Evolutionary conservation across 2,797 vertebrate species (phyloP).

Genomic region (Clarias pachynema): DNA sequence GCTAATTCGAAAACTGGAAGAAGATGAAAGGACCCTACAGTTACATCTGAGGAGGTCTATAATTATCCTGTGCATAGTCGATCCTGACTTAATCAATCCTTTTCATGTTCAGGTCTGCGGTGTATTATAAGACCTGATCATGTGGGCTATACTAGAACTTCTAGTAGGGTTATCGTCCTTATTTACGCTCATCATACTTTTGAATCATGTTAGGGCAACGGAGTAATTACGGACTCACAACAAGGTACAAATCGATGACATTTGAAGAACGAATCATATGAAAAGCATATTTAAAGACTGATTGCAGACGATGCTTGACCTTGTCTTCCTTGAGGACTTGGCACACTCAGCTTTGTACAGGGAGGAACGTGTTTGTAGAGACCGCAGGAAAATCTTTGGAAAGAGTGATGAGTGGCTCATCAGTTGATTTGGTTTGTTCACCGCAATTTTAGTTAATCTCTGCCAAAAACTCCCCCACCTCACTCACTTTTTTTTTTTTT

Average conservation of each 20-base stretch:
- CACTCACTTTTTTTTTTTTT: neutral
- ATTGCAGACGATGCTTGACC: neutral
- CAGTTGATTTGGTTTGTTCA: conserved; percentile 10
- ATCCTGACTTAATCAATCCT: conserved; percentile 2
- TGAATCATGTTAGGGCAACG: neutral
- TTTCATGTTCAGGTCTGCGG: conserved; percentile 24
- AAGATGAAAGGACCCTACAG: conserved; percentile 7
- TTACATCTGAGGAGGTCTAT: neutral
- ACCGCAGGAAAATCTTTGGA: neutral
- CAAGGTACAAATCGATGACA: neutral
- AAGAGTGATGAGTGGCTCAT: conserved; percentile 1
- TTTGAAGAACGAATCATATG: neutral
- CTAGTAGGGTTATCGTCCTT: neutral
- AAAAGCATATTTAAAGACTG: conserved; percentile 6
- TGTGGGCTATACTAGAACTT: neutral
- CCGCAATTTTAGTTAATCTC: neutral
- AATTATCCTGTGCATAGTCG: conserved; percentile 1
- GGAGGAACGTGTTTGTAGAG: neutral
- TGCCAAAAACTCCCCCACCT: neutral
- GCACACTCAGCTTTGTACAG: neutral
- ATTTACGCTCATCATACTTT: neutral
- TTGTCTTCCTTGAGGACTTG: neutral
- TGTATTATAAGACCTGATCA: conserved; percentile 5
- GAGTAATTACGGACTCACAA: conserved; percentile 1
- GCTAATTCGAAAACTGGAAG: neutral